Percentiles rank a stretch among this genome's conserved stretches.
These are phyloP conservation scores for Beroe forskalii DNA, from an alignment of 37 sponge, comb jelly and placozoan genomes.

Conservation along the genomic window DNA sequence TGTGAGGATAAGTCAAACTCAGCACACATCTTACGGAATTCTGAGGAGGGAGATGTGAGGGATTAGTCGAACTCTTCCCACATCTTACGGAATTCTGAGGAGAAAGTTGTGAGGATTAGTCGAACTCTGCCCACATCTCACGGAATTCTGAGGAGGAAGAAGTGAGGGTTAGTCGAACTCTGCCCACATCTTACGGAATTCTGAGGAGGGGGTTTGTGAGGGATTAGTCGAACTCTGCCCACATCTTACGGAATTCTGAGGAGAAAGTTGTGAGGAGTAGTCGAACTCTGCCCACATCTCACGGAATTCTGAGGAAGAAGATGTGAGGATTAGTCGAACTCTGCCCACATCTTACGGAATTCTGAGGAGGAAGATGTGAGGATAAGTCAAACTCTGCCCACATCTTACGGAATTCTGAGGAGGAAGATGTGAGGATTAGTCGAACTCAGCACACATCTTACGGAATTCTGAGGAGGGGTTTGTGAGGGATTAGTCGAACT, in stretches of 20 bases:
- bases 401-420: constrained; percentile 92
- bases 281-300: too few relatives aligned
- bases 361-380: constrained; percentile 70
- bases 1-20: constrained; percentile 98
- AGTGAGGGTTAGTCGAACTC: constrained; percentile 99
- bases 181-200: constrained; percentile 99
- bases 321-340: constrained; percentile 97
- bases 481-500: too few relatives aligned
- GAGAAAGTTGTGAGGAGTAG: neutral
- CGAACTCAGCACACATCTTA: constrained; percentile 99
- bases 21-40: constrained; percentile 98
- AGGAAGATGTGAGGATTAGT: constrained; percentile 95
- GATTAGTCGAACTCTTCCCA: too few relatives aligned
- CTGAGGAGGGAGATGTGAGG: constrained; percentile 62
- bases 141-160: constrained; percentile 80
- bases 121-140: constrained; percentile 99
- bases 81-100: too few relatives aligned
- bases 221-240: too few relatives aligned
- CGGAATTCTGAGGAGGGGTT: constrained; percentile 78
- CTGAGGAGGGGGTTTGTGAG: constrained; percentile 58
- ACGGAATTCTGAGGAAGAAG: too few relatives aligned
- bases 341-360: constrained; percentile 99
- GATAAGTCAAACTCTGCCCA: constrained; percentile 99
- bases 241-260: too few relatives aligned
- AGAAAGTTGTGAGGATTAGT: constrained; percentile 95